Evolutionary conservation across 23 tunicate genomes (phyloP).

Genomic region (Trididemnum nubilum): DNA sequence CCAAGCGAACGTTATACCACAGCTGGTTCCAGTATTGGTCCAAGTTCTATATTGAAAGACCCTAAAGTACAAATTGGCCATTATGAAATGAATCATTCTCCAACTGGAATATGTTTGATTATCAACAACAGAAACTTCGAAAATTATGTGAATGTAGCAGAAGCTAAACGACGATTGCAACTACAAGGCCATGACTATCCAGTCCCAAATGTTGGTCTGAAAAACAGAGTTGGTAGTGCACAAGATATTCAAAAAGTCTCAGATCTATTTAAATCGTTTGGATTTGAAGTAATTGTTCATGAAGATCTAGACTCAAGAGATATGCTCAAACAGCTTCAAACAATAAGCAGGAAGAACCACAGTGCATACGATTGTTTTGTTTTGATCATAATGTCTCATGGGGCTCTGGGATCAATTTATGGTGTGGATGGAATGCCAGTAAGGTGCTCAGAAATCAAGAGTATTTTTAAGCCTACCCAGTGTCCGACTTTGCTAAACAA

Average conservation of each 20-base stretch:
- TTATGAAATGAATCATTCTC: conserved; percentile 53
- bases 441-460: conserved; percentile 20
- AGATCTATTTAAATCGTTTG: conserved; percentile 43
- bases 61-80: neutral
- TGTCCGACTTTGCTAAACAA: conserved; percentile 56
- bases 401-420: conserved; percentile 55
- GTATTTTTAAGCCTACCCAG: conserved; percentile 32
- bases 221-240: conserved; percentile 46
- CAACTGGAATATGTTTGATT: conserved; percentile 61
- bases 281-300: conserved; percentile 34
- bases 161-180: conserved; percentile 19
- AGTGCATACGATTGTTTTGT: conserved; percentile 54
- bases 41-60: neutral
- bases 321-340: conserved; percentile 27
- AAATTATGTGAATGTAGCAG: neutral
- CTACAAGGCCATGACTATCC: conserved; percentile 15
- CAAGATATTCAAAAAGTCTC: conserved; percentile 37
- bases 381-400: conserved; percentile 67
- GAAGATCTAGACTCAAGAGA: conserved; percentile 54
- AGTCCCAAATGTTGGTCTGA: conserved; percentile 27
- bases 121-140: conserved; percentile 51
- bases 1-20: too few relatives aligned
- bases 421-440: conserved; percentile 79
- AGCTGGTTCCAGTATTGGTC: too few relatives aligned
- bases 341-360: conserved; percentile 17